These are phyloP conservation scores for Tylochromis polylepis DNA, from an alignment of 2,113 vertebrate genomes.

Conservation along the genomic window DNA sequence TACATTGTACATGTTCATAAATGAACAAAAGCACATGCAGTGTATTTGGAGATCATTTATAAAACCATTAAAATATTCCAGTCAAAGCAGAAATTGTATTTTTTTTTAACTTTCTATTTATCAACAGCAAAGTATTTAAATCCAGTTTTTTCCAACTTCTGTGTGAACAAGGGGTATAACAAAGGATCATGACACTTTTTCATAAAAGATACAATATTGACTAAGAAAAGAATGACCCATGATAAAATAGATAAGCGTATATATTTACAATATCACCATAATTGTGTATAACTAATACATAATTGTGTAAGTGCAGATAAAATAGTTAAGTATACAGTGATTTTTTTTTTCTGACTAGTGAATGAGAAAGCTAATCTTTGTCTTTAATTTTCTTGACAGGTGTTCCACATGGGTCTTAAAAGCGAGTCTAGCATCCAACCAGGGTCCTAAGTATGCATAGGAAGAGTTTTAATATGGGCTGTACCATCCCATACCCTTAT, in stretches of 20 bases:
- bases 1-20: not conserved
- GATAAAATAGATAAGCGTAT: not conserved
- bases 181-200: not conserved
- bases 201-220: not conserved
- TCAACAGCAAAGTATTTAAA: not conserved
- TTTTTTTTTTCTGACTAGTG: no score
- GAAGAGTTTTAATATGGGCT: not conserved
- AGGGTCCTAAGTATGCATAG: not conserved
- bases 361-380: not conserved
- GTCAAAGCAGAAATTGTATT: not conserved
- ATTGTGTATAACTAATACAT: not conserved
- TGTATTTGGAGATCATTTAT: not conserved
- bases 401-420: not conserved
- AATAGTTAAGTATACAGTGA: not conserved
- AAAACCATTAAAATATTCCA: not conserved
- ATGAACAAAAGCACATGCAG: not conserved
- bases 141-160: not conserved
- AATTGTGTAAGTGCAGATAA: not conserved
- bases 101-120: not conserved
- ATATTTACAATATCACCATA: not conserved
- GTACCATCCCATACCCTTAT: not conserved
- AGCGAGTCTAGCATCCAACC: not conserved
- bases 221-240: not conserved
- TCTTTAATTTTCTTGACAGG: not conserved
- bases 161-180: not conserved